Percentiles rank a stretch among this genome's conserved stretches.
These are phyloP conservation scores for Thera britannica DNA, from an alignment of 2,888 invertebrate species.

Conservation along the genomic window DNA sequence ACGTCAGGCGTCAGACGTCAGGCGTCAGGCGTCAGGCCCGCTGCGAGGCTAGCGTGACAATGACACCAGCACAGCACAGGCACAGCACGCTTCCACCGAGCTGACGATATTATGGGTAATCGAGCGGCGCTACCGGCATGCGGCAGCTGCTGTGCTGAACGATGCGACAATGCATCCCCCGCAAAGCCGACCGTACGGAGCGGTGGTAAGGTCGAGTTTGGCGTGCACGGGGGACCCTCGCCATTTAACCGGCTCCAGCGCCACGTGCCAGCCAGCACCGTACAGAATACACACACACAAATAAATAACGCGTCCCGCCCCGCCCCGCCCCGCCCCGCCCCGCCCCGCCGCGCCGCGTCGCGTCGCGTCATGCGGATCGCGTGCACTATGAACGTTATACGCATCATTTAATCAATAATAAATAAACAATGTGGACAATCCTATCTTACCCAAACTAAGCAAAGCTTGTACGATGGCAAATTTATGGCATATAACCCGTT, in stretches of 20 bases:
- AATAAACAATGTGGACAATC: background rate
- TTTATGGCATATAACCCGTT: no score
- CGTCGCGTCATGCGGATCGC: background rate
- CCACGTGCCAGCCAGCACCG: conserved; percentile 50
- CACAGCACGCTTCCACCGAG: conserved; percentile 11
- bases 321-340: conserved; percentile 7
- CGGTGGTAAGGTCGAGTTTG: conserved; percentile 10
- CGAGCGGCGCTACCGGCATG: conserved; percentile 20
- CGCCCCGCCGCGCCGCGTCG: background rate
- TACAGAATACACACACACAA: conserved; percentile 47
- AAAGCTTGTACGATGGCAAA: no score
- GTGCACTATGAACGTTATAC: background rate
- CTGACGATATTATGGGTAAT: conserved; percentile 15
- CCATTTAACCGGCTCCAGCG: conserved; percentile 31
- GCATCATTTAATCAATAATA: background rate
- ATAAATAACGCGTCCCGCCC: conserved; percentile 36
- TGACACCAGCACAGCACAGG: conserved; percentile 9
- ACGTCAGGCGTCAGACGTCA: background rate
- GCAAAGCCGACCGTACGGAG: background rate
- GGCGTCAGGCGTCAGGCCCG: background rate
- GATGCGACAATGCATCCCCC: conserved; percentile 9
- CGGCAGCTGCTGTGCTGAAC: conserved; percentile 21
- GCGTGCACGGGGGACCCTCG: conserved; percentile 5
- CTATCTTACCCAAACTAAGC: no score
- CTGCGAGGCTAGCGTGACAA: conserved; percentile 15